Percentiles rank a stretch among this genome's conserved stretches.
phyloP scores from a whole-genome alignment of 2,888 invertebrate genomes.

The Troilus luridus region DNA sequence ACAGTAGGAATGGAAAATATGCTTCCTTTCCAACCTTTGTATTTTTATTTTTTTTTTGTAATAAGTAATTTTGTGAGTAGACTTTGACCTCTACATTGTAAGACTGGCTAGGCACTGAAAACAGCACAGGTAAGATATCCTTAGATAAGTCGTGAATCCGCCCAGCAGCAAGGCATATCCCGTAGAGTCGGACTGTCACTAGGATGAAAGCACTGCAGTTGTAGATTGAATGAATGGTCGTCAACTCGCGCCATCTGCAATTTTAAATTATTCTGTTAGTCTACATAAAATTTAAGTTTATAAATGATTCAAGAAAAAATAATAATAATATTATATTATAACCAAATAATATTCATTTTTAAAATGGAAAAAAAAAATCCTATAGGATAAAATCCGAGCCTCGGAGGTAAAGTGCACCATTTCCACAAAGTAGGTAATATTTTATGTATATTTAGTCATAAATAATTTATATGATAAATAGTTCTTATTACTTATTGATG shows the following conservation, averaged over 20 bases:
- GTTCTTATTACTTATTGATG: too few relatives aligned
- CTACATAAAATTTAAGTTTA: too few relatives aligned
- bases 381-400: too few relatives aligned
- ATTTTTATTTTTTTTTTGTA: not conserved
- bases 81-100: not conserved
- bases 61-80: not conserved
- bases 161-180: not conserved
- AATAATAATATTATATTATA: too few relatives aligned
- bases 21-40: too few relatives aligned
- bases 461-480: too few relatives aligned
- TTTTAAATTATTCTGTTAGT: not conserved
- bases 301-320: not conserved
- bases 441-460: too few relatives aligned
- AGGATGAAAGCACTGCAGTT: not conserved
- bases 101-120: slow-evolving; percentile 7
- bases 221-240: not conserved
- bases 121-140: not conserved
- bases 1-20: too few relatives aligned
- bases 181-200: not conserved
- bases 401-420: too few relatives aligned
- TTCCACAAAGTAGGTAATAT: too few relatives aligned
- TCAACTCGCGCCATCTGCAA: slow-evolving; percentile 21
- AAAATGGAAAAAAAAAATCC: too few relatives aligned
- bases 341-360: too few relatives aligned
- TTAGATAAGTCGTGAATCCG: slow-evolving; percentile 24